Evolutionary conservation across 2,113 vertebrate genomes (phyloP), one percentile per base, ranked within the genome.

Genomic region (Xyliphius kryptos): DNA sequence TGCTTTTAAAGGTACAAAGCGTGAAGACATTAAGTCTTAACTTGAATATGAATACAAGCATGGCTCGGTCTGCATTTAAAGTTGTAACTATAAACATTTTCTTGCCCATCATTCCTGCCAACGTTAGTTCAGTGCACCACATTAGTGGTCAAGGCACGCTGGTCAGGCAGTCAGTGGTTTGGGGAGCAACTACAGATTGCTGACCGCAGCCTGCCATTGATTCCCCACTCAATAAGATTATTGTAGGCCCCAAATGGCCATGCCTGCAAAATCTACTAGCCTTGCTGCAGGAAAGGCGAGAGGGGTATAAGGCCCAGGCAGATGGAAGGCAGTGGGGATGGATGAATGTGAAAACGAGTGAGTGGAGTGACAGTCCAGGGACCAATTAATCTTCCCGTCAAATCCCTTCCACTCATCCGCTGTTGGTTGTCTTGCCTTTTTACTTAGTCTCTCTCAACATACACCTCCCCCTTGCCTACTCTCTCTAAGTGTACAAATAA

Each of bases 341-440:
- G 79, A 80, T 80, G 71, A 69, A 80, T 78, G 79, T 69, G 74
- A 78, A 78, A 80, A 76, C 73, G 69, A 80, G 76, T 66, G 62
- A 75, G 70, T 59, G 10, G 71, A 77, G 63, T 78, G 79, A 80
- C 79, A 80, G 76, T 66, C 52, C 49, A 72, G 71, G 72, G 74
- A 76, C 67, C 63, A 51, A 80, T 78, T 78, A 74, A 78, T 76
- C 76, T 70, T 65, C 65, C 63, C 51, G 66, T 66, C 61, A 69
- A 60, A 68, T 61, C 70, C 53, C 56, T 63, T 55, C 70, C 68
- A 61, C 56, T 66, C 71, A 66, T 53, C 16, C 15, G 46, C 70
- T 53, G 38, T 56, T 19, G 14, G 11, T 56, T 40, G 63, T 57
- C 58, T 17, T 49, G 36, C 26, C 40, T 56, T 59, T 16, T 61